These are phyloP conservation scores for Neocrepidodera transversa DNA, from an alignment of 2,888 invertebrate species.

Conservation along the genomic window DNA sequence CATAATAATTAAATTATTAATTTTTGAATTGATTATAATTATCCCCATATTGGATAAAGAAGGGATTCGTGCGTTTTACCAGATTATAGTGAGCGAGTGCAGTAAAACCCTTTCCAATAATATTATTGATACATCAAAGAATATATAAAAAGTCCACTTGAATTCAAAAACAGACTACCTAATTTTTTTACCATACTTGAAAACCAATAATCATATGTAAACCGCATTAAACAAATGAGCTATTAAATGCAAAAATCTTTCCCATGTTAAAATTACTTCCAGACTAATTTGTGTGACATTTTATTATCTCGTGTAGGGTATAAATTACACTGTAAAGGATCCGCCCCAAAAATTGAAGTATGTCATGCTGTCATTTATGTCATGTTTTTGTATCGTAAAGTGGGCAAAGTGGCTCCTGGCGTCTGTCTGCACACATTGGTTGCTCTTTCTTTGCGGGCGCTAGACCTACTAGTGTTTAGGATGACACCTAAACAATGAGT, in stretches of 20 bases:
- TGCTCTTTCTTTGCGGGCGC: slow-evolving; percentile 17
- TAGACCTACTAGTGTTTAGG: slow-evolving; percentile 28
- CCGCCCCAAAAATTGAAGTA: slow-evolving; percentile 34
- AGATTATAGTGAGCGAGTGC: too few relatives aligned
- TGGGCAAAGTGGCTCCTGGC: slow-evolving; percentile 41
- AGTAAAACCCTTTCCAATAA: too few relatives aligned
- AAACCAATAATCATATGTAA: too few relatives aligned
- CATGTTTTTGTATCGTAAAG: slow-evolving; percentile 37
- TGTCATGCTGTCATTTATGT: slow-evolving; percentile 40
- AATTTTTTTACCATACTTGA: too few relatives aligned
- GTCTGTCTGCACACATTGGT: slow-evolving; percentile 42
- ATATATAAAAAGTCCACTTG: too few relatives aligned
- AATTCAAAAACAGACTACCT: too few relatives aligned
- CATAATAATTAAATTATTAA: too few relatives aligned
- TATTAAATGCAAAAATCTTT: slow-evolving; percentile 22
- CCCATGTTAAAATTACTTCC: slow-evolving; percentile 25
- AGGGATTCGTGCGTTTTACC: too few relatives aligned
- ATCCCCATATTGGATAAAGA: too few relatives aligned
- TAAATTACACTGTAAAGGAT: slow-evolving; percentile 35
- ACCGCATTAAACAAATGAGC: slow-evolving; percentile 23
- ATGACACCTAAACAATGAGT: slow-evolving; percentile 32
- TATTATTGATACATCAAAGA: too few relatives aligned
- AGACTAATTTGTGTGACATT: slow-evolving; percentile 31
- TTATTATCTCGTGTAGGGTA: slow-evolving; percentile 27
- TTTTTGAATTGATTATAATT: too few relatives aligned